Percentiles rank a stretch among this genome's conserved stretches.
phyloP scores from a whole-genome alignment of 2,888 invertebrate species.

The Fabriciana adippe region DNA sequence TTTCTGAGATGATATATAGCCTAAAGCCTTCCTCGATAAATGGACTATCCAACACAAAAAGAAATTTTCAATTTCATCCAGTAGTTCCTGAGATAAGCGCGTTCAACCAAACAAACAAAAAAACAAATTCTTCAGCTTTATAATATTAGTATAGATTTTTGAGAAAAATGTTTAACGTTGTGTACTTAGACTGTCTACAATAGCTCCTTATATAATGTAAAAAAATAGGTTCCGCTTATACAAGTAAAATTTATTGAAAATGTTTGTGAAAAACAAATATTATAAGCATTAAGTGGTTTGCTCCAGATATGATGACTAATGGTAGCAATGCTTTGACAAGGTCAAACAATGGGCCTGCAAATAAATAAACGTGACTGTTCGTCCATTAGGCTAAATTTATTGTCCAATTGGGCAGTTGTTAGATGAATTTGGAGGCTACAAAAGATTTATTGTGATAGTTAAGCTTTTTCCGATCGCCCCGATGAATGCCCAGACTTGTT shows the following conservation, averaged over 20 bases:
- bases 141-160: too few relatives aligned
- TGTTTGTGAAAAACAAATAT: constrained; percentile 4
- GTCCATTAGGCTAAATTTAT: constrained; percentile 38
- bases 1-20: too few relatives aligned
- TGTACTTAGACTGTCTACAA: too few relatives aligned
- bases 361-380: constrained; percentile 35
- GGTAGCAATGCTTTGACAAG: constrained; percentile 27
- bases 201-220: too few relatives aligned
- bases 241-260: constrained; percentile 1
- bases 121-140: too few relatives aligned
- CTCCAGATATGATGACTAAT: constrained; percentile 28
- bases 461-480: constrained; percentile 27
- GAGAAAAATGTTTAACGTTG: too few relatives aligned
- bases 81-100: too few relatives aligned
- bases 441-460: constrained; percentile 32
- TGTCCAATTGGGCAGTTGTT: constrained; percentile 36
- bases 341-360: constrained; percentile 31
- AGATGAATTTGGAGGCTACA: constrained; percentile 33
- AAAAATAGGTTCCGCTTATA: too few relatives aligned
- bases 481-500: constrained; percentile 3
- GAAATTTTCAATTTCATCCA: too few relatives aligned
- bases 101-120: too few relatives aligned
- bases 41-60: too few relatives aligned
- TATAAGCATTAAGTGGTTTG: constrained; percentile 17
- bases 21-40: too few relatives aligned